These are phyloP conservation scores for Drosophila sp. DNA, from an alignment of 1,140 invertebrate species.

Conservation along the genomic window DNA sequence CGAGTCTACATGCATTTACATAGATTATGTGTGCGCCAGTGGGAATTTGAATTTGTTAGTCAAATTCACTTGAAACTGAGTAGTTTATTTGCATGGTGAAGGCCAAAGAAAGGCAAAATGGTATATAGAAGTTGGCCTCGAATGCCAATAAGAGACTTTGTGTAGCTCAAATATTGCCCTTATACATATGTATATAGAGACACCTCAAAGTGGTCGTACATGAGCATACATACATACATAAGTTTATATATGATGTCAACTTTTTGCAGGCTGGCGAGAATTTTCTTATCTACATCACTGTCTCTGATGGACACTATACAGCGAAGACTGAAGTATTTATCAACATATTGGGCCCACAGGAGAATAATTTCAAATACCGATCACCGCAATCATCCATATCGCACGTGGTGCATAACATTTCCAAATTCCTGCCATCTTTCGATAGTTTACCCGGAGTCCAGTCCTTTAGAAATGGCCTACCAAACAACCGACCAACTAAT, in stretches of 20 bases:
- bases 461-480: slow-evolving; percentile 64
- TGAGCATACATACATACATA: too few relatives aligned
- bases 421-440: slow-evolving; percentile 69
- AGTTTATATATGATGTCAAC: neutral
- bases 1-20: neutral
- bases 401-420: slow-evolving; percentile 74
- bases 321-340: slow-evolving; percentile 89
- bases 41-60: neutral
- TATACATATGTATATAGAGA: too few relatives aligned
- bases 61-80: neutral
- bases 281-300: slow-evolving; percentile 88
- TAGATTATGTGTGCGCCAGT: neutral
- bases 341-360: slow-evolving; percentile 84
- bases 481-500: slow-evolving; percentile 47
- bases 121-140: neutral
- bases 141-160: neutral
- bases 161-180: too few relatives aligned
- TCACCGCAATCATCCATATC: slow-evolving; percentile 67
- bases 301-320: slow-evolving; percentile 87
- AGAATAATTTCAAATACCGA: slow-evolving; percentile 53
- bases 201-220: too few relatives aligned
- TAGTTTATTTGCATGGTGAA: neutral
- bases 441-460: slow-evolving; percentile 67
- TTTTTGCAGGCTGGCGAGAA: slow-evolving; percentile 86
- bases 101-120: neutral